phyloP scores from a whole-genome alignment of 2,797 vertebrate species.

The Phaenicophaeus curvirostris region DNA sequence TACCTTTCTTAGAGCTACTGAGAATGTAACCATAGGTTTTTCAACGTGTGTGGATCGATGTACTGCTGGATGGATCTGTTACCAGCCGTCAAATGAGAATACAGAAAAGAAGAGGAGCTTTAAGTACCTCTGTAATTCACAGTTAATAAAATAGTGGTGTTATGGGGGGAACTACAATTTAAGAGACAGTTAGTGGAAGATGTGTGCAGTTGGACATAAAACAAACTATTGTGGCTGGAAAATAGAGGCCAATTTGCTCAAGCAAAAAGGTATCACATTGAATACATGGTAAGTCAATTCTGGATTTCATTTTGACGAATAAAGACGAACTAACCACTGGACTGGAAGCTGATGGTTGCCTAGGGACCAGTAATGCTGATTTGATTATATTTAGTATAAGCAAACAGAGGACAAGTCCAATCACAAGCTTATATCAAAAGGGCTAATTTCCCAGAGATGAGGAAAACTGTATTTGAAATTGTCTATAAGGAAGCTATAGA shows the following conservation, averaged over 20 bases:
- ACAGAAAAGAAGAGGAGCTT: constrained; percentile 12
- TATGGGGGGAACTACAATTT: constrained; percentile 13
- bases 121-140: constrained; percentile 51
- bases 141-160: constrained; percentile 57
- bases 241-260: constrained; percentile 43
- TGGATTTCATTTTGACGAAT: neutral
- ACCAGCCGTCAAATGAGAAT: neutral
- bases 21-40: neutral
- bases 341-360: constrained; percentile 40
- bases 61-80: neutral
- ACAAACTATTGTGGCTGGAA: constrained; percentile 44
- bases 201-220: constrained; percentile 34
- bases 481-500: neutral
- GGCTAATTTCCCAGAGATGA: constrained; percentile 9
- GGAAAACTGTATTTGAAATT: neutral
- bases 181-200: constrained; percentile 25
- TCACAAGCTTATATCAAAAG: neutral
- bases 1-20: neutral
- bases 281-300: constrained; percentile 1
- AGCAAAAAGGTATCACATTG: neutral
- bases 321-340: constrained; percentile 19
- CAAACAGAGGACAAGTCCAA: constrained; percentile 9
- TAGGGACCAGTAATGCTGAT: constrained; percentile 33
- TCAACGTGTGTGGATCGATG: constrained; percentile 14
- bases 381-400: constrained; percentile 20